Evolutionary conservation across 2,113 vertebrate genomes (phyloP), one percentile per base, ranked within the genome.

Genomic region (Tangachromis dhanisi): DNA sequence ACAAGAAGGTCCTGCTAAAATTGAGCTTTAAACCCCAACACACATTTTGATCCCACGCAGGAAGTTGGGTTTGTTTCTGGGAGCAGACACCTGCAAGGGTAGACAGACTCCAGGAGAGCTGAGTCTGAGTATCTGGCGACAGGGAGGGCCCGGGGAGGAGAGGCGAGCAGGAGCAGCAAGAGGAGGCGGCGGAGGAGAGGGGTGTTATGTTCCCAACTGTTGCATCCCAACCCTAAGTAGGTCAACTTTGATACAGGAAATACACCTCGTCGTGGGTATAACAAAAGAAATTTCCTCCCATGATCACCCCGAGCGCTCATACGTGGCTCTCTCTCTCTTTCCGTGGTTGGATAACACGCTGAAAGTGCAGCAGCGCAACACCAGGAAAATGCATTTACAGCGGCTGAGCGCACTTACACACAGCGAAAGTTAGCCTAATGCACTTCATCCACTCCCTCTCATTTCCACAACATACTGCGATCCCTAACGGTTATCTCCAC

Each of bases 181-280:
- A 78, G 54, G 71, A 31, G 55, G 79, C 45, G 73, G 80, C 6
- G 33, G 63, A 21, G 24, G 40, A 53, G 11, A 33, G 47, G 38
- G 88, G 88, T 78, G 59, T 87, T 89, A n/a, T 86, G 24, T 84
- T 91, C 82, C 88, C 93, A 96, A 95, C 95, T 96, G 96, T 96
- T 96, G 96, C 95, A 93, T 93, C 92, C 68, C 45, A 91, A 49
- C 57, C 89, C 47, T 8, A 95, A 94, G 81, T 94, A 84, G 94
- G 92, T 94, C 93, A 93, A 88, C 76, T 86, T 82, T 80, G 42
- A 31, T 78, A 86, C 54, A 89, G 87, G 89, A 89, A 90, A 81
- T 6, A 51, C 83, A 88, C 88, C 40, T 53, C 47, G 12, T 24
- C n/a, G 51, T 49, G 59, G 49, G 21, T 66, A 29, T 5, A 86